These are phyloP conservation scores for Hemibates koningsi DNA, from an alignment of 2,113 vertebrate genomes.

Conservation along the genomic window DNA sequence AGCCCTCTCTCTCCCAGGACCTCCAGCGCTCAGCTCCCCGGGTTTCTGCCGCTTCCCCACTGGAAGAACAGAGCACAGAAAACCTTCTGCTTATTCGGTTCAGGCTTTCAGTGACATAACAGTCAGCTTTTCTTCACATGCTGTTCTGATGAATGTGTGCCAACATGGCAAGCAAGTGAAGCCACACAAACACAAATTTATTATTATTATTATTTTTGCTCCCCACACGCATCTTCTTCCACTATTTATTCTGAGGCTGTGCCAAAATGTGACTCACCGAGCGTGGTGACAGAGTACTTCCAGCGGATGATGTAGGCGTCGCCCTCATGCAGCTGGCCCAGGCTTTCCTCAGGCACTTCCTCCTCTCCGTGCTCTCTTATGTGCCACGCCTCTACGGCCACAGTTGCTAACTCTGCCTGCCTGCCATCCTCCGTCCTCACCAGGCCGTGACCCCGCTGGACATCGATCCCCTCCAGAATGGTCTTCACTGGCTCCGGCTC, in stretches of 20 bases:
- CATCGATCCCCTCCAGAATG: constrained; percentile 71
- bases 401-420: constrained; percentile 66
- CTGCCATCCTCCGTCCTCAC: constrained; percentile 67
- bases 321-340: constrained; percentile 72
- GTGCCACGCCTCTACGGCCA: constrained; percentile 72
- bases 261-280: constrained; percentile 53
- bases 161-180: neutral
- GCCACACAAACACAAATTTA: neutral
- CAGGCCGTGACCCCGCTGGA: constrained; percentile 70
- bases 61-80: constrained; percentile 9
- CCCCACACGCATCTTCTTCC: neutral
- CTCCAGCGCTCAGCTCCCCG: constrained; percentile 63
- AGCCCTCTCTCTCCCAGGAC: constrained; percentile 67
- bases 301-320: constrained; percentile 77
- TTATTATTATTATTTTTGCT: neutral
- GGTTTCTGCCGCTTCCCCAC: constrained; percentile 74
- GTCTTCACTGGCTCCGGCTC: constrained; percentile 33
- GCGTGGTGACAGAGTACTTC: constrained; percentile 74
- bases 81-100: neutral
- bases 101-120: neutral
- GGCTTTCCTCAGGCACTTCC: constrained; percentile 58
- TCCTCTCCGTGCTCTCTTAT: constrained; percentile 74
- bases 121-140: neutral
- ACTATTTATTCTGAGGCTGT: neutral
- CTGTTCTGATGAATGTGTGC: neutral